Base-by-base conservation (phyloP, 2,113 vertebrate genomes). In the Varanus salvator region DNA sequence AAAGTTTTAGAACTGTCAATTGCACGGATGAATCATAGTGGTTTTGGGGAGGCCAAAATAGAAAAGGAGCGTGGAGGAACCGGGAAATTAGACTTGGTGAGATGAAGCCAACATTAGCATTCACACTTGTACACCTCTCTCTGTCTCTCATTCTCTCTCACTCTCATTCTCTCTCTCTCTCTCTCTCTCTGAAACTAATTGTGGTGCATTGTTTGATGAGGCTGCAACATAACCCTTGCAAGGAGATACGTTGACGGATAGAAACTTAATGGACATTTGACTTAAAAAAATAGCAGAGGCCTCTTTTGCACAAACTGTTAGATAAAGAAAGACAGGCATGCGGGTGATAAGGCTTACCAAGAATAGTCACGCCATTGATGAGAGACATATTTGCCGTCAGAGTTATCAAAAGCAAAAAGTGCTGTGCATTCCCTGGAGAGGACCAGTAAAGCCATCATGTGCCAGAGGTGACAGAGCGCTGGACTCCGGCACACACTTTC, bases 211-310 rank as follows among this genome's bases (percentile, higher is more conserved):
- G 57, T 87, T 94, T 91, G 81, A 80, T 92, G n/a, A 88, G 48
- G 27, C 75, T 92, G 25, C 52, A 71, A 86, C 85, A 34, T 48
- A 48, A 90, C 64, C 86, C 87, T 66, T 89, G 89, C 34, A 50
- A 83, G 77, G 60, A 87, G 87, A 85, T 87, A 50, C 86, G 90
- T 77, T 52, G 14, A 74, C 76, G 93, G 64, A 89, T 88, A 0
- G 0, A 1, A 25, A 78, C 34, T 64, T 69, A n/a, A 57, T 54
- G 21, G 54, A 54, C 57, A 60, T n/a, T 66, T 19, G 6, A 6
- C 50, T 60, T 75, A 82, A 50, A 90, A 93, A 93, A 94, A 92
- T 84, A 92, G 86, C 80, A 60, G 91, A 91, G 87, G 86, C 90
- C 80, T 84, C 71, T 15, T 64, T 68, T 27, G 0, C n/a, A 68